Conservation (phyloP, 1,140 invertebrate species). For the Trissolcus basalis region DNA sequence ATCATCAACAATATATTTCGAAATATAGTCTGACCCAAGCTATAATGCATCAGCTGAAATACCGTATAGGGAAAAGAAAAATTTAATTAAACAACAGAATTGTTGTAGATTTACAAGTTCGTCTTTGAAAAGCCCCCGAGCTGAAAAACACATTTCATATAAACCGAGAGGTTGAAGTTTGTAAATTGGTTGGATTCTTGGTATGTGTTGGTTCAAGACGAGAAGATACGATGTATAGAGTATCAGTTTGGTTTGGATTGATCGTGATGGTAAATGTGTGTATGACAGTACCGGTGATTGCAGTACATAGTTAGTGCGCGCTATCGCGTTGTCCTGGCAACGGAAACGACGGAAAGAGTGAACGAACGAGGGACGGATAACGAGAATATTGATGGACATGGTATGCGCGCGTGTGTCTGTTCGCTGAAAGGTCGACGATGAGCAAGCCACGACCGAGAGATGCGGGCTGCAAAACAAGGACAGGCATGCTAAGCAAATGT, state of each 20-base stretch:
- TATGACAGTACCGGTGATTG: constrained; percentile 56
- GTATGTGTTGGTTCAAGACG: too few species aligned
- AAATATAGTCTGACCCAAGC: too few species aligned
- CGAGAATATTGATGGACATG: constrained; percentile 56
- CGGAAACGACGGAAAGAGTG: constrained; percentile 58
- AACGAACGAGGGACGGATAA: constrained; percentile 56
- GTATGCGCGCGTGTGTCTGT: constrained; percentile 47
- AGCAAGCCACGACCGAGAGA: constrained; percentile 32
- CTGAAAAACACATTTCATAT: background rate
- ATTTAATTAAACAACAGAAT: too few species aligned
- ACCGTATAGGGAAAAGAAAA: too few species aligned
- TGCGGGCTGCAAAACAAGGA: constrained; percentile 26
- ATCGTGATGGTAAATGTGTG: constrained; percentile 38
- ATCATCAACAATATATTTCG: too few species aligned
- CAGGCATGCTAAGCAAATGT: constrained; percentile 36
- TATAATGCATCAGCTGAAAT: too few species aligned
- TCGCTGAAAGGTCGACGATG: constrained; percentile 52
- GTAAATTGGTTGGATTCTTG: too few species aligned
- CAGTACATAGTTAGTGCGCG: constrained; percentile 53
- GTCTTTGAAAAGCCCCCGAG: too few species aligned
- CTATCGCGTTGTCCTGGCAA: constrained; percentile 56
- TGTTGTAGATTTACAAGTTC: too few species aligned
- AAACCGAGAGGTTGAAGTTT: too few species aligned
- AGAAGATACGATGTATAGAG: constrained; percentile 15
- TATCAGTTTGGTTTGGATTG: constrained; percentile 52